Percentiles rank a stretch among this genome's conserved stretches.
Evolutionary conservation across 2,888 invertebrate species (phyloP).

Genomic region (Drymonia ruficornis): DNA sequence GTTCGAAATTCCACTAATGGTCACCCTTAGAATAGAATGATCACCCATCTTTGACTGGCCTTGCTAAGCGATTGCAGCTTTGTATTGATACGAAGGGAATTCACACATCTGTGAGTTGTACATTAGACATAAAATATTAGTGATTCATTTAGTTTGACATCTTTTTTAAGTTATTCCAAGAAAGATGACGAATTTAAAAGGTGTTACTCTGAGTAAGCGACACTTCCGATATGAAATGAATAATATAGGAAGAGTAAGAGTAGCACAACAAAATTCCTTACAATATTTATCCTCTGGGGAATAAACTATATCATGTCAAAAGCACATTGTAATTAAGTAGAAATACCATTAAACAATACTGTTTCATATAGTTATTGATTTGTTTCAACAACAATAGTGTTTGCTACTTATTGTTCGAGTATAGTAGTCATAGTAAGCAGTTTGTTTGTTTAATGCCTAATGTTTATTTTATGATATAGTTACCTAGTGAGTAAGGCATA

Average conservation of each 20-base stretch:
- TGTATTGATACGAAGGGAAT: too few species aligned
- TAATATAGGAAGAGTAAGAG: too few species aligned
- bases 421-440: conserved; percentile 18
- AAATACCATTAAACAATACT: background rate
- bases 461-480: conserved; percentile 32
- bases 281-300: background rate
- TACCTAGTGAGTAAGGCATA: too few species aligned
- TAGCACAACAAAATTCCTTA: background rate
- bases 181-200: conserved; percentile 35
- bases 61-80: too few species aligned
- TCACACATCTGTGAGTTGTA: too few species aligned
- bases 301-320: background rate
- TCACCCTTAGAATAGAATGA: too few species aligned
- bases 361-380: conserved; percentile 10
- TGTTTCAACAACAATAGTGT: conserved; percentile 33
- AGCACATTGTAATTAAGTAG: background rate
- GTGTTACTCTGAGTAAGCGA: conserved; percentile 14
- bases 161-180: background rate
- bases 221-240: background rate
- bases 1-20: too few species aligned
- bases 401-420: conserved; percentile 26
- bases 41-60: too few species aligned
- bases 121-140: background rate
- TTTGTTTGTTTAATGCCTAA: conserved; percentile 31
- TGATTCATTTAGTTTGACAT: conserved; percentile 7